These are phyloP conservation scores for Danio tinwini DNA, from an alignment of 2,797 vertebrate genomes.

Conservation along the genomic window DNA sequence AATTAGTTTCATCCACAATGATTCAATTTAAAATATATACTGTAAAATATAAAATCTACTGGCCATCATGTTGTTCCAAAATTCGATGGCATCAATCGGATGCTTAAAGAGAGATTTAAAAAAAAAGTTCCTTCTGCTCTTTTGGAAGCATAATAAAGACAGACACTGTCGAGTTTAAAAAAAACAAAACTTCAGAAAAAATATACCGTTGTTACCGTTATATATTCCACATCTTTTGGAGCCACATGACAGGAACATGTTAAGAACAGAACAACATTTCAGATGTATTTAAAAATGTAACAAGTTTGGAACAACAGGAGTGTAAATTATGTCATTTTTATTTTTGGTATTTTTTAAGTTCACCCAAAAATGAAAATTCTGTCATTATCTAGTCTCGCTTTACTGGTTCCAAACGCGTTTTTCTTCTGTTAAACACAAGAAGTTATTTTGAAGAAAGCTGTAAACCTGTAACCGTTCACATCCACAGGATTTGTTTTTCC, in stretches of 20 bases:
- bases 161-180: too few relatives aligned
- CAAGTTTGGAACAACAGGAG: not conserved
- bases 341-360: too few relatives aligned
- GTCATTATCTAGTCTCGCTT: too few relatives aligned
- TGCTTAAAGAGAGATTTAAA: not conserved
- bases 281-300: not conserved
- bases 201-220: not conserved
- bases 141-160: not conserved
- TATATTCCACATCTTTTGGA: not conserved
- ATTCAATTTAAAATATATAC: not conserved
- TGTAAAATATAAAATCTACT: not conserved
- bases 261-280: not conserved
- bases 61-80: not conserved
- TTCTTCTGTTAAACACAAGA: too few relatives aligned
- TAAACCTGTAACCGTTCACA: too few relatives aligned
- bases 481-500: too few relatives aligned
- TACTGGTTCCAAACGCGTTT: too few relatives aligned
- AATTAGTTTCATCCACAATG: not conserved
- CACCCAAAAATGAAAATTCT: too few relatives aligned
- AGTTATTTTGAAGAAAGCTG: too few relatives aligned
- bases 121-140: not conserved
- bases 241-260: not conserved
- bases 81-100: not conserved
- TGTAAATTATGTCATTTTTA: not conserved
- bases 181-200: not conserved